Evolutionary conservation across 2,888 invertebrate species (phyloP), one percentile per base, ranked within the genome.

Genomic region (Taphrorychus bicolor): DNA sequence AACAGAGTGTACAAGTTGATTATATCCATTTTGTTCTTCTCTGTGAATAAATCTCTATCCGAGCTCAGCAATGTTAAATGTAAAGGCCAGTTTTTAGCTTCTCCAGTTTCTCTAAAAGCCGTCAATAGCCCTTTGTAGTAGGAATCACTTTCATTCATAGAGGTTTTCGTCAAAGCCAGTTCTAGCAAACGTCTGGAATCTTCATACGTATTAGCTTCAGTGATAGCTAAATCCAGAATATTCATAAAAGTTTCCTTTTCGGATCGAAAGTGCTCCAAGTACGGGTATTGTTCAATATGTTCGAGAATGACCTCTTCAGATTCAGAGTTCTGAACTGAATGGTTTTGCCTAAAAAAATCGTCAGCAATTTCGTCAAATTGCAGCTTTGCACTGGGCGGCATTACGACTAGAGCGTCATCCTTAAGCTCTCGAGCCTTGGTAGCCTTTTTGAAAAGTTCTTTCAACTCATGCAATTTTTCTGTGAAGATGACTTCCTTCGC

Each of bases 401-500:
- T 61, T 53, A 71, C 57, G 42, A 71, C 69, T 5, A 72, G 67
- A 42, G 79, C 81, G 57, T 81, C 81, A 69, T 81, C 82, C 45
- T 73, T 74, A 1, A 80, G 78, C 0, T 78, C 74, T n/a, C 78
- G 78, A 49, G 81, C 81, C 56, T 76, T 76, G 16, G 22, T 14
- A 9, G 23, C 23, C n/a, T 23, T 19, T 9, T 77, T 73, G 7
- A 77, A 70, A 21, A 77, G 73, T 0, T 73, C 53, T 42, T 80
- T 81, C 1, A 85, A 73, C 41, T 81, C 77, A n/a, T 82, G 84
- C 53, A 91, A 83, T 70, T 88, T 87, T 79, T 90, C 88, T 18
- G 89, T 88, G 78, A 90, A 91, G 66, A 85, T 84, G n/a, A 91
- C 86, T 80, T 91, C 90, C 0, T 85, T 85, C 56, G 88, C 87